Evolutionary conservation across 2,888 invertebrate species (phyloP), one percentile per base, ranked within the genome.

Genomic region (Frankliniella intonsa): DNA sequence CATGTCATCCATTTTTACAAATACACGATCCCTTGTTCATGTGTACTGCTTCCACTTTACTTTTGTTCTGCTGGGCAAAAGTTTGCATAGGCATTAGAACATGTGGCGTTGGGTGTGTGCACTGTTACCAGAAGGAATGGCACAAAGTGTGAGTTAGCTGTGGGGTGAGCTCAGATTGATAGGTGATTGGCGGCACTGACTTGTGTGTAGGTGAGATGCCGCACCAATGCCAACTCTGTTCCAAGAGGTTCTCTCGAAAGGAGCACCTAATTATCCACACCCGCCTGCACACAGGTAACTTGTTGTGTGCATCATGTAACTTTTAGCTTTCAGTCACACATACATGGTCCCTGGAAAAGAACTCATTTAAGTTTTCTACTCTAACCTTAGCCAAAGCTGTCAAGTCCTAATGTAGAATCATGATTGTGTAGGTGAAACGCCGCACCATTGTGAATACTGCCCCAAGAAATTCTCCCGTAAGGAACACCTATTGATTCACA

Each of bases 391-490:
- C 62, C 69, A 76, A 22, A 76, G 25, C 25, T 76, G 69, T 76
- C 22, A 76, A 76, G 69, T 22, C 69, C 69, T 76, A 76, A 76
- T 76, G 25, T 25, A 22, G 69, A 76, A 76, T 76, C 11, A 76
- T 76, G 22, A 76, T 76, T 76, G 69, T 76, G 95, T 95, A 80
- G 95, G 95, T 86, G 95, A 95, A 88, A 95, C 95, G 85, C 95
- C 95, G 83, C 95, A 95, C 87, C 92, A 94, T 84, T 95, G 95
- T 87, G 93, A 94, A 85, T 95, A 93, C 88, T 95, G 95, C 90
- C 92, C 94, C 85, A 95, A 95, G 87, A 94, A 94, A 69, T 95
- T 95, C 88, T 95, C 95, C 1, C 91, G 95, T 85, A 95, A 95
- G 88, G 95, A 95, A 87, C 95, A 95, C 88, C 91, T 95, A 25